These are phyloP conservation scores for Phenganax stokvisi DNA, from an alignment of 92 coral and sea anemone genomes.

Conservation along the genomic window DNA sequence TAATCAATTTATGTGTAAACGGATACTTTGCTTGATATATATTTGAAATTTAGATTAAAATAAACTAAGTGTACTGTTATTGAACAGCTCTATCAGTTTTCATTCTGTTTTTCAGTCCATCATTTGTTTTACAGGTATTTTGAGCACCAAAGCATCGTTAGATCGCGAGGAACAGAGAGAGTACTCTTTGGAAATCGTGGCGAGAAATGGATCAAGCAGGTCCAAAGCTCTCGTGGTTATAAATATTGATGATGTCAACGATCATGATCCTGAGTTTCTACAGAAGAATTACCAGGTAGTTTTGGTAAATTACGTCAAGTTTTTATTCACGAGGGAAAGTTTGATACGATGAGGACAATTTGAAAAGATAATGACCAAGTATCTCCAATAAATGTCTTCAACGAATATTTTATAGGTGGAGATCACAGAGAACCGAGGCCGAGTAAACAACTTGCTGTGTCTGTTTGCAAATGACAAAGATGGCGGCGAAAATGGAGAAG, in stretches of 20 bases:
- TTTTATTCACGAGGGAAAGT: not conserved
- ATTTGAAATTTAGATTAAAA: too few relatives aligned
- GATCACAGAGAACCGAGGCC: constrained; percentile 60
- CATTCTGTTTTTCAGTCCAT: not conserved
- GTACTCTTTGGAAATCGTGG: constrained; percentile 68
- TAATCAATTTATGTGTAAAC: too few relatives aligned
- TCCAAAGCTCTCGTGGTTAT: constrained; percentile 78
- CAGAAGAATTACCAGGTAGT: constrained; percentile 47
- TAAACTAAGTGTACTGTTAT: too few relatives aligned
- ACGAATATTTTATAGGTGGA: constrained; percentile 26
- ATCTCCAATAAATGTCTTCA: not conserved
- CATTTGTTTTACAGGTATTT: constrained; percentile 39
- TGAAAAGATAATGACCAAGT: not conserved
- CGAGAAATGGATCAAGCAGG: constrained; percentile 50
- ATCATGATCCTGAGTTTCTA: constrained; percentile 66
- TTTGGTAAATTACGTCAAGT: not conserved
- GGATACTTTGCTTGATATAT: too few relatives aligned
- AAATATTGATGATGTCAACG: constrained; percentile 87
- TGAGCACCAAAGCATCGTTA: constrained; percentile 53
- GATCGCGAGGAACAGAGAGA: constrained; percentile 57
- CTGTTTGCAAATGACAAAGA: constrained; percentile 81
- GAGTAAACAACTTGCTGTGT: constrained; percentile 60
- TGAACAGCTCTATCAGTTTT: not conserved
- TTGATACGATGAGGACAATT: too few relatives aligned
- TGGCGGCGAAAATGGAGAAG: constrained; percentile 45